Percentiles rank a stretch among this genome's conserved stretches.
Conservation (phyloP, 2,797 vertebrate species). For the Paedocypris micromegethes region DNA sequence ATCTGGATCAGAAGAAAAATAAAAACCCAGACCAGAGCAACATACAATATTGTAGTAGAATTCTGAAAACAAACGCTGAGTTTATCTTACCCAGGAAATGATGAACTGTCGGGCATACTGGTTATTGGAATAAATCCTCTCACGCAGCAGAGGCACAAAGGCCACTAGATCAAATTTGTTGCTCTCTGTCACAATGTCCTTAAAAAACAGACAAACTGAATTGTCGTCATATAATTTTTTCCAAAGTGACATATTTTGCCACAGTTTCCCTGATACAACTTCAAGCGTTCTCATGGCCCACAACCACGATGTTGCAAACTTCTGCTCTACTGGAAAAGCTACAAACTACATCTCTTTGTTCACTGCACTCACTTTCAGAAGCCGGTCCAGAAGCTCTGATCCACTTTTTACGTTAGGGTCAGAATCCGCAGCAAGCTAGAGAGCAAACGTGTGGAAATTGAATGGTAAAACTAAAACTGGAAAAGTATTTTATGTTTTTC, state of each 20-base stretch:
- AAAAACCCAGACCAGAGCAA: too few relatives aligned
- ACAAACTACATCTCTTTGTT: too few relatives aligned
- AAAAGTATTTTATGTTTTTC: too few relatives aligned
- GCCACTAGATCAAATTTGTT: slow-evolving; percentile 93
- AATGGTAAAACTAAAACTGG: too few relatives aligned
- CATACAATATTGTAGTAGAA: neutral
- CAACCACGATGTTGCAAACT: too few relatives aligned
- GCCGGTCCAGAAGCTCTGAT: slow-evolving; percentile 90
- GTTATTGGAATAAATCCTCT: slow-evolving; percentile 98
- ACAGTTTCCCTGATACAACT: too few relatives aligned
- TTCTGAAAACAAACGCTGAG: neutral
- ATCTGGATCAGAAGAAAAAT: slow-evolving; percentile 66
- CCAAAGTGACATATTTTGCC: too few relatives aligned
- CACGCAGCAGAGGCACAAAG: slow-evolving; percentile 90
- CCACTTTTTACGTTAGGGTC: slow-evolving; percentile 98
- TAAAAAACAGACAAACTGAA: slow-evolving; percentile 17
- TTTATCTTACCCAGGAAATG: slow-evolving; percentile 85
- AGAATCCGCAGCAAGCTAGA: slow-evolving; percentile 87
- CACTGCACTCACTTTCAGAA: slow-evolving; percentile 76
- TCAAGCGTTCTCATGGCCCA: too few relatives aligned
- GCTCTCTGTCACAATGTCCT: slow-evolving; percentile 97
- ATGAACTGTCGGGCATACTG: slow-evolving; percentile 97
- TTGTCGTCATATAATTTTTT: too few relatives aligned
- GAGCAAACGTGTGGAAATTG: neutral
- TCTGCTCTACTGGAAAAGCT: too few relatives aligned